These are phyloP conservation scores for Drosophila triauraria DNA, from an alignment of 1,140 invertebrate species.

Conservation along the genomic window DNA sequence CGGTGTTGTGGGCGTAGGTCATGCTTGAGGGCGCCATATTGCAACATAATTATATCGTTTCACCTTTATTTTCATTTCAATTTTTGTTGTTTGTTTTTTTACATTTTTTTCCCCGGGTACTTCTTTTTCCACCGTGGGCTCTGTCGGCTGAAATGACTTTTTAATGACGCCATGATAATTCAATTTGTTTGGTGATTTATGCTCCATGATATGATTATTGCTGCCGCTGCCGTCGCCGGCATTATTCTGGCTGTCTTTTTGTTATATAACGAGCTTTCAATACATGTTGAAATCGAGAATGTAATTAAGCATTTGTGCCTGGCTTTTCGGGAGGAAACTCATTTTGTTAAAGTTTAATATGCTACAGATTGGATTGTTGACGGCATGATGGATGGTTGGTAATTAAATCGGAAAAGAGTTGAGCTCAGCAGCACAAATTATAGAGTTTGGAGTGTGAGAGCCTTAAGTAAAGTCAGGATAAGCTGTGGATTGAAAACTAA, in stretches of 20 bases:
- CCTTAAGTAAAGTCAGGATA: not conserved
- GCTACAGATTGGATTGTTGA: slow-evolving; percentile 35
- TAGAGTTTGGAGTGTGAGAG: not conserved
- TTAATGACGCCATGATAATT: slow-evolving; percentile 83
- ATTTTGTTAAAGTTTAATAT: slow-evolving; percentile 24
- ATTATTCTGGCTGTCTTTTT: slow-evolving; percentile 45
- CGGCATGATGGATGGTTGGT: slow-evolving; percentile 14
- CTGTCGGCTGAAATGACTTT: slow-evolving; percentile 66
- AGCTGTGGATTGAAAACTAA: not conserved
- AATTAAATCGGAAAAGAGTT: slow-evolving; percentile 11
- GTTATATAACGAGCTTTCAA: slow-evolving; percentile 70
- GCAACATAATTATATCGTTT: slow-evolving; percentile 81
- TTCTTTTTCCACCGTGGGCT: slow-evolving; percentile 30
- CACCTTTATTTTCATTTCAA: slow-evolving; percentile 70
- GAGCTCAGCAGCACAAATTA: too few relatives aligned
- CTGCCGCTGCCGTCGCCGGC: slow-evolving; percentile 17
- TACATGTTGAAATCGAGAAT: slow-evolving; percentile 76
- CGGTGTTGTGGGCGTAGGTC: slow-evolving; percentile 68
- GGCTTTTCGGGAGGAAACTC: slow-evolving; percentile 5
- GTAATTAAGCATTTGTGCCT: slow-evolving; percentile 62
- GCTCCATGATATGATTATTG: slow-evolving; percentile 61
- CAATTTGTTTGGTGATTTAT: slow-evolving; percentile 81
- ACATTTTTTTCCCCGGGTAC: not conserved
- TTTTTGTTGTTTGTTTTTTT: slow-evolving; percentile 8
- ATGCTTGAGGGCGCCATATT: slow-evolving; percentile 79